Evolutionary conservation across 2,888 invertebrate genomes (phyloP).

Genomic region (Hirtodrosophila cameraria): DNA sequence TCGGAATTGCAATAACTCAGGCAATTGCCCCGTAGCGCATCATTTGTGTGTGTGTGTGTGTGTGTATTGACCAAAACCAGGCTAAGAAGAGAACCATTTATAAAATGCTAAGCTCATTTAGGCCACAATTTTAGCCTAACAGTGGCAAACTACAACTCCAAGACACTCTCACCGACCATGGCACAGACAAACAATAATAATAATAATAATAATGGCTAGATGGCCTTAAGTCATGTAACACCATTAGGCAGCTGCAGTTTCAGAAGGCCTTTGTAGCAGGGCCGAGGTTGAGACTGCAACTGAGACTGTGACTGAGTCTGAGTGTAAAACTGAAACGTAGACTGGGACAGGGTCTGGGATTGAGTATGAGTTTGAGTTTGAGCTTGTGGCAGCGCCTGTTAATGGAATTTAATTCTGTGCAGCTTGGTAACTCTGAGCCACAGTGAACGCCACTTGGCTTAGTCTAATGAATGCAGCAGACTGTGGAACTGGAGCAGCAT

Average conservation of each 20-base stretch:
- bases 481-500: conserved; percentile 72
- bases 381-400: conserved; percentile 39
- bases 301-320: not conserved
- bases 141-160: conserved; percentile 7
- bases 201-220: conserved; percentile 52
- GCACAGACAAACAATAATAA: conserved; percentile 41
- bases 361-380: too few species aligned
- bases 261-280: conserved; percentile 1
- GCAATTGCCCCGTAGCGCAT: conserved; percentile 30
- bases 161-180: conserved; percentile 18
- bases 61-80: conserved; percentile 20
- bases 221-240: conserved; percentile 68
- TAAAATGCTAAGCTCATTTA: conserved; percentile 26
- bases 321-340: too few species aligned
- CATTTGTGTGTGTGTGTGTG: too few species aligned
- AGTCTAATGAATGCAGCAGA: conserved; percentile 77
- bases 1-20: conserved; percentile 24
- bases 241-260: conserved; percentile 52
- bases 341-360: not conserved
- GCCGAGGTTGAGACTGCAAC: conserved; percentile 5
- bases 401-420: conserved; percentile 67
- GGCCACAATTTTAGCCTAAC: conserved; percentile 19
- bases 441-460: conserved; percentile 65
- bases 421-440: conserved; percentile 24
- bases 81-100: conserved; percentile 32